Evolutionary conservation across 2,113 vertebrate species (phyloP).

Genomic region (Brachionichthys hirsutus): DNA sequence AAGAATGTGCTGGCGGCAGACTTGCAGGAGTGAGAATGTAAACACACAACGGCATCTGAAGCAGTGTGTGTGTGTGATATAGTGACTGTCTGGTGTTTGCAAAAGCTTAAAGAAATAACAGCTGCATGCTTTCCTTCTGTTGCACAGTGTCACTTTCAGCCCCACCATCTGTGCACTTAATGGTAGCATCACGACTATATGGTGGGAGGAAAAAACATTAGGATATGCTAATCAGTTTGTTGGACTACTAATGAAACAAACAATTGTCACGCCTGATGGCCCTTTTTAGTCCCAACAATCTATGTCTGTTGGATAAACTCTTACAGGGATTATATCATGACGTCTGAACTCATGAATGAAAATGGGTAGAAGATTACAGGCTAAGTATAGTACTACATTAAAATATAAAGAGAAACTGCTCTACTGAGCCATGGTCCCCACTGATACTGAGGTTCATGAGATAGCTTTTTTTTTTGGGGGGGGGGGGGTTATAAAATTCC

Average conservation of each 20-base stretch:
- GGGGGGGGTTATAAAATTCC: too few species aligned
- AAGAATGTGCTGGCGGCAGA: background rate
- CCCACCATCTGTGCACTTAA: background rate
- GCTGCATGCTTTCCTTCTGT: background rate
- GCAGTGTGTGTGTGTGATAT: too few species aligned
- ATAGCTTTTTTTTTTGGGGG: background rate
- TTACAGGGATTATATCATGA: background rate
- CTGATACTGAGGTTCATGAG: background rate
- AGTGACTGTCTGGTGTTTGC: background rate
- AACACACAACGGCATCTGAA: too few species aligned
- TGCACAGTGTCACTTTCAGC: background rate
- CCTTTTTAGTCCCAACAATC: background rate
- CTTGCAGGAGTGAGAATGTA: too few species aligned
- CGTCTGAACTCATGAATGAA: background rate
- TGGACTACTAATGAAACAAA: too few species aligned
- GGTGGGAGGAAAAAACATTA: too few species aligned
- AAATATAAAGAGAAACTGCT: background rate
- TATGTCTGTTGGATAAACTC: background rate
- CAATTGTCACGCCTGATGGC: too few species aligned
- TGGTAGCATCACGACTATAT: background rate
- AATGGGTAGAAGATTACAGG: background rate
- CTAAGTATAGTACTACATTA: background rate
- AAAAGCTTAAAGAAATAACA: background rate
- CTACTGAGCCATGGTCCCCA: background rate
- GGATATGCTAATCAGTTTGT: too few species aligned